Evolutionary conservation across 1,140 invertebrate species (phyloP).

Genomic region (Pogonomyrmex barbatus): DNA sequence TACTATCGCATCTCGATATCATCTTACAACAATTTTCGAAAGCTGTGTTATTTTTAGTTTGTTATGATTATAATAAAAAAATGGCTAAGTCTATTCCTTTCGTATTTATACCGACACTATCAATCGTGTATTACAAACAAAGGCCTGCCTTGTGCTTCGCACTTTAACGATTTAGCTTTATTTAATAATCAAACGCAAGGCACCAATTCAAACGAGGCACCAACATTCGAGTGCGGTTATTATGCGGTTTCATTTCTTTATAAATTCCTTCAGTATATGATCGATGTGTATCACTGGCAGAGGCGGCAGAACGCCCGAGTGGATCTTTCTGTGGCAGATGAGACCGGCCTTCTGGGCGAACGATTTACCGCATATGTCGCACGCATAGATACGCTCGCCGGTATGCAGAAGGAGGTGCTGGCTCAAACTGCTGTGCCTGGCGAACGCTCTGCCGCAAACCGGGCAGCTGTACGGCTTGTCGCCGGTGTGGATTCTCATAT

Average conservation of each 20-base stretch:
- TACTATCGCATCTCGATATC: neutral
- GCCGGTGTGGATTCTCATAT: slow-evolving; percentile 88
- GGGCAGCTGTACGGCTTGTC: slow-evolving; percentile 88
- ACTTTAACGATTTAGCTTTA: neutral
- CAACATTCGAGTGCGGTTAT: neutral
- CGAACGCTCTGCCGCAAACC: slow-evolving; percentile 87
- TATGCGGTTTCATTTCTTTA: slow-evolving; percentile 62
- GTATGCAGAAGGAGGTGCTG: slow-evolving; percentile 93
- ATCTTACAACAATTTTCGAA: neutral
- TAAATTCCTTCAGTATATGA: slow-evolving; percentile 82
- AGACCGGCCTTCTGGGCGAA: slow-evolving; percentile 89
- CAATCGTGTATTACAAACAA: neutral
- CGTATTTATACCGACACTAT: neutral
- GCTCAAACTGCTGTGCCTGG: slow-evolving; percentile 80
- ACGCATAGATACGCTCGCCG: slow-evolving; percentile 93
- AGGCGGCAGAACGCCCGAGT: slow-evolving; percentile 83
- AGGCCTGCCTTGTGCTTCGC: neutral
- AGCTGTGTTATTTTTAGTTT: neutral
- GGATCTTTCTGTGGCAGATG: slow-evolving; percentile 89
- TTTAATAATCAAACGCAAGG: neutral
- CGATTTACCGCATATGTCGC: slow-evolving; percentile 92
- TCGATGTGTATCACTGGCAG: slow-evolving; percentile 82
- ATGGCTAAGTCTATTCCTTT: neutral
- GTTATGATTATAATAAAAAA: neutral
- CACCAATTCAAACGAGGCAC: neutral